These are phyloP conservation scores for Drosophila bocqueti DNA, from an alignment of 1,140 invertebrate genomes.

Conservation along the genomic window DNA sequence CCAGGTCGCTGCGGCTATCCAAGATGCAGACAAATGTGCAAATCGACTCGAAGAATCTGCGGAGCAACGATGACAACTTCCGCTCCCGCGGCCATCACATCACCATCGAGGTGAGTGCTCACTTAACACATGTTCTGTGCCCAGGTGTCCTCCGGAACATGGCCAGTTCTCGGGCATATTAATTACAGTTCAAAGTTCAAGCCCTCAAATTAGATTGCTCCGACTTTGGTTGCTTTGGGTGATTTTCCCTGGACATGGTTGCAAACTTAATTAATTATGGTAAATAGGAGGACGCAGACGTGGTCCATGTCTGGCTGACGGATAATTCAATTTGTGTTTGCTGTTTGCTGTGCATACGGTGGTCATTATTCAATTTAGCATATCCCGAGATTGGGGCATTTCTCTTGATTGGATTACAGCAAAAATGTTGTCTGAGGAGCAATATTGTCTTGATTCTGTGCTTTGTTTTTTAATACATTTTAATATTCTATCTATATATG, in stretches of 20 bases:
- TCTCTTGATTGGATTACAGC: slow-evolving; percentile 22
- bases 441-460: background rate
- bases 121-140: slow-evolving; percentile 25
- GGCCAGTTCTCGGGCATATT: slow-evolving; percentile 41
- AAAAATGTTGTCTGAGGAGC: background rate
- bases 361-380: slow-evolving; percentile 45
- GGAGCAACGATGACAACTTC: slow-evolving; percentile 86
- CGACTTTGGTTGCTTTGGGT: slow-evolving; percentile 38
- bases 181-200: slow-evolving; percentile 60
- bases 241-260: slow-evolving; percentile 14
- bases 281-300: slow-evolving; percentile 13
- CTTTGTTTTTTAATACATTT: no score
- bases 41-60: slow-evolving; percentile 88
- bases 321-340: slow-evolving; percentile 38
- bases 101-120: slow-evolving; percentile 80
- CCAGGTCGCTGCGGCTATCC: background rate
- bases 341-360: slow-evolving; percentile 14
- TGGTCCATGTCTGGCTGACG: background rate
- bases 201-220: slow-evolving; percentile 52
- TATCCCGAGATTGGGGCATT: slow-evolving; percentile 10
- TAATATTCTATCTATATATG: no score
- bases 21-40: slow-evolving; percentile 89
- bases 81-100: slow-evolving; percentile 86
- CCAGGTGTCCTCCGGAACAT: background rate
- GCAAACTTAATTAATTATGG: slow-evolving; percentile 56